These are phyloP conservation scores for Altica lythri DNA, from an alignment of 2,888 invertebrate species.

Conservation along the genomic window DNA sequence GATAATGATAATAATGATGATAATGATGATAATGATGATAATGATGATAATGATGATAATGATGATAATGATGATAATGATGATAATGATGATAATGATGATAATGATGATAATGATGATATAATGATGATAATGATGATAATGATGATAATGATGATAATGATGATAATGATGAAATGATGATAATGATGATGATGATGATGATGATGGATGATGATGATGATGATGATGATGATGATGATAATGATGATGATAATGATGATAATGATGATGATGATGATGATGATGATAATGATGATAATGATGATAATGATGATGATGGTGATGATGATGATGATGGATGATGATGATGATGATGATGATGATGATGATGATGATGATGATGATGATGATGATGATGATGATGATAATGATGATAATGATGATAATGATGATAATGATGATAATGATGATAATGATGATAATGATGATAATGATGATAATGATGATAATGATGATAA, in stretches of 20 bases:
- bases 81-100: conserved; percentile 2
- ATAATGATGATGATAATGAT: conserved; percentile 1
- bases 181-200: conserved; percentile 2
- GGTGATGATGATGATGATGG: conserved; percentile 3
- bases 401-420: conserved; percentile 1
- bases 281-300: conserved; percentile 2
- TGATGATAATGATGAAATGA: conserved; percentile 1
- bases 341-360: conserved; percentile 3
- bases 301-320: conserved; percentile 1
- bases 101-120: conserved; percentile 1
- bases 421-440: conserved; percentile 2
- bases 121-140: not conserved
- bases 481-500: not conserved
- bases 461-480: conserved; percentile 2
- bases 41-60: conserved; percentile 2
- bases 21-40: not conserved
- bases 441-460: conserved; percentile 2
- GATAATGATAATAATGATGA: conserved; percentile 1
- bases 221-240: conserved; percentile 5
- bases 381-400: conserved; percentile 4
- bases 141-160: conserved; percentile 2
- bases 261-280: conserved; percentile 3
- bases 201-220: not conserved
- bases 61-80: conserved; percentile 1
- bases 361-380: conserved; percentile 3